Evolutionary conservation across 64 coral and sea anemone genomes (phyloP).

Genomic region (Anthopleura sola): DNA sequence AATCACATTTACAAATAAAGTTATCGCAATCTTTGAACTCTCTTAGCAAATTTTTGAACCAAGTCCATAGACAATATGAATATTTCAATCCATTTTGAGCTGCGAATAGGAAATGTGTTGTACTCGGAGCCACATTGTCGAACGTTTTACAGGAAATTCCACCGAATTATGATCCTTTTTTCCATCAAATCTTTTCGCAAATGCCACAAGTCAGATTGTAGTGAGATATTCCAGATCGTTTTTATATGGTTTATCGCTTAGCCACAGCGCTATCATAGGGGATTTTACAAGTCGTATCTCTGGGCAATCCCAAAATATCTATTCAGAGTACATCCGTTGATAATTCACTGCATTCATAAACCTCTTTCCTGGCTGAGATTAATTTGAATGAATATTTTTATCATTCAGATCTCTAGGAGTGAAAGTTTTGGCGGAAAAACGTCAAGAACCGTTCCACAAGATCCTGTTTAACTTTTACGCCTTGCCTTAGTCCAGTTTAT

Average conservation of each 20-base stretch:
- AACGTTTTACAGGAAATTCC: neutral
- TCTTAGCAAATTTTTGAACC: neutral
- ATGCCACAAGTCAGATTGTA: neutral
- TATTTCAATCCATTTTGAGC: neutral
- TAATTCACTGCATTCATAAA: neutral
- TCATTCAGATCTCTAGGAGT: neutral
- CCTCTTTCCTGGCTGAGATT: neutral
- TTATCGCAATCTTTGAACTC: conserved; percentile 1
- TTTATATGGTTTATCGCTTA: neutral
- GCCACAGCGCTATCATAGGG: neutral
- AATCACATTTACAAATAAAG: neutral
- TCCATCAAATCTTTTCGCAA: conserved; percentile 6
- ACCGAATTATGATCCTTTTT: neutral
- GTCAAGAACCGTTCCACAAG: neutral
- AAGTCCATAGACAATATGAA: neutral
- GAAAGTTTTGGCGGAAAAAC: neutral
- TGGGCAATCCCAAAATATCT: neutral
- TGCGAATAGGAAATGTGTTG: neutral
- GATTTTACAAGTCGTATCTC: neutral
- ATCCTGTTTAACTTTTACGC: neutral
- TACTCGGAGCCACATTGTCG: neutral
- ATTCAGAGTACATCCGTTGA: neutral
- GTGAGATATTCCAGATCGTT: neutral
- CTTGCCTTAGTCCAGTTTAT: neutral
- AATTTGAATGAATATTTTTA: neutral